These are phyloP conservation scores for Apis florea DNA, from an alignment of 1,140 invertebrate genomes.

Conservation along the genomic window DNA sequence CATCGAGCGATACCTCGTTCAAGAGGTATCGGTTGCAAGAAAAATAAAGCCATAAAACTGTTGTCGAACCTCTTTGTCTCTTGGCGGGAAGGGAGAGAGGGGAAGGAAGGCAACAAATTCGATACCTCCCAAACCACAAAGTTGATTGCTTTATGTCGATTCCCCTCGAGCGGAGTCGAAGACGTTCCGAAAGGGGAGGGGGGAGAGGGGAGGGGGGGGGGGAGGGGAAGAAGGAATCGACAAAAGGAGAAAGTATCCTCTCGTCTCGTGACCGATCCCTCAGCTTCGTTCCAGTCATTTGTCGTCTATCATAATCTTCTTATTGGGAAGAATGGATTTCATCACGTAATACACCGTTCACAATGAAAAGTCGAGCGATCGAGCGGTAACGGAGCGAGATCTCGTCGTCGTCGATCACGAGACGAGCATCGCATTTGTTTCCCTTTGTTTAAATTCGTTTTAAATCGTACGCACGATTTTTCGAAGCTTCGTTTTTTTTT, in stretches of 20 bases:
- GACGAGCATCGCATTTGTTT: constrained; percentile 1
- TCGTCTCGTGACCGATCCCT: constrained; percentile 13
- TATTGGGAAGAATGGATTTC: neutral
- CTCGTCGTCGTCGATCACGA: neutral
- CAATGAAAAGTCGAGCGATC: neutral
- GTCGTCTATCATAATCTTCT: constrained; percentile 23
- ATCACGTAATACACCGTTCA: neutral
- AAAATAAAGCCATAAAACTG: neutral
- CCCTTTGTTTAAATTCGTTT: neutral
- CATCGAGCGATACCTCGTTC: too few relatives aligned
- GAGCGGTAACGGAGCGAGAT: neutral
- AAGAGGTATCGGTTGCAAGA: neutral
- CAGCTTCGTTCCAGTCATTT: neutral
- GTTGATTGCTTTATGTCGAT: constrained; percentile 38
- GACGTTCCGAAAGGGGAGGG: constrained; percentile 5
- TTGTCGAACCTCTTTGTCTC: neutral
- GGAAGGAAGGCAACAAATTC: neutral
- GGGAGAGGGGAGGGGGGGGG: too few relatives aligned
- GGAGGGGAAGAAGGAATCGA: constrained; percentile 5
- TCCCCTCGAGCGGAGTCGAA: constrained; percentile 13
- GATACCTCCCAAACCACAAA: constrained; percentile 41
- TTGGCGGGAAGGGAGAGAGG: neutral
- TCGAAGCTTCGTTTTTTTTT: neutral
- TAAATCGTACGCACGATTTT: constrained; percentile 24
- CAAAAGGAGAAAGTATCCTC: constrained; percentile 47